These are phyloP conservation scores for Cryptoleucopteryx plumbea DNA, from an alignment of 2,113 vertebrate genomes.

Conservation along the genomic window DNA sequence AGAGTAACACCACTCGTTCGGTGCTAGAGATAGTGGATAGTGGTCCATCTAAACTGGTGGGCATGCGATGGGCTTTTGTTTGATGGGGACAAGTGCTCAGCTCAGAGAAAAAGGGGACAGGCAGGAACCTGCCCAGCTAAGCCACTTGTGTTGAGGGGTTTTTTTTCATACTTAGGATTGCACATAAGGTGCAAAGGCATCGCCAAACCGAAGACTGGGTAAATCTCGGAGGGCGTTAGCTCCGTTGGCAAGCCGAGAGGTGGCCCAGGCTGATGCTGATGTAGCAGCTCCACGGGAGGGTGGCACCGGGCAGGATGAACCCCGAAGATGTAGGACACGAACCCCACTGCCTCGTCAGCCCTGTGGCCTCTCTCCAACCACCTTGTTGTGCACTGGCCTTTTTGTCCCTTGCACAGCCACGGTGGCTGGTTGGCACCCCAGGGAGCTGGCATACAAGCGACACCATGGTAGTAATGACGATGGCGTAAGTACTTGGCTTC, in stretches of 20 bases:
- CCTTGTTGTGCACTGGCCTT: background rate
- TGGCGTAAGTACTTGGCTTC: background rate
- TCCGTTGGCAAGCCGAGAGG: background rate
- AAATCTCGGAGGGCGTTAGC: background rate
- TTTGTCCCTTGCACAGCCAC: background rate
- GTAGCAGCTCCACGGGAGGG: background rate
- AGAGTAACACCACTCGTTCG: rapidly evolving
- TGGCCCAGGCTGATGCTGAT: background rate
- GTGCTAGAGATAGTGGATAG: rapidly evolving
- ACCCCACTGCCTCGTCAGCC: background rate
- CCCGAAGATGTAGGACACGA: background rate
- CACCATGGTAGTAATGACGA: background rate
- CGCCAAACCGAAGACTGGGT: background rate
- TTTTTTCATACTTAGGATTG: background rate
- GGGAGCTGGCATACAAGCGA: constrained; percentile 5
- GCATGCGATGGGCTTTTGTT: background rate
- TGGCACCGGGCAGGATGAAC: background rate
- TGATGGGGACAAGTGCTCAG: background rate
- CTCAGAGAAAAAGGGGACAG: background rate
- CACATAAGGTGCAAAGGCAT: background rate
- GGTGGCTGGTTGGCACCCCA: background rate
- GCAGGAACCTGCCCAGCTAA: background rate
- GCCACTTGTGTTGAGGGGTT: rapidly evolving
- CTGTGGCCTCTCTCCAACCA: background rate
- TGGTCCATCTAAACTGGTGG: background rate